A percentile compares a stretch with the other conserved stretches of the same genome.
Conservation (phyloP, 2,113 vertebrate genomes). For the Ptilonorhynchus violaceus region DNA sequence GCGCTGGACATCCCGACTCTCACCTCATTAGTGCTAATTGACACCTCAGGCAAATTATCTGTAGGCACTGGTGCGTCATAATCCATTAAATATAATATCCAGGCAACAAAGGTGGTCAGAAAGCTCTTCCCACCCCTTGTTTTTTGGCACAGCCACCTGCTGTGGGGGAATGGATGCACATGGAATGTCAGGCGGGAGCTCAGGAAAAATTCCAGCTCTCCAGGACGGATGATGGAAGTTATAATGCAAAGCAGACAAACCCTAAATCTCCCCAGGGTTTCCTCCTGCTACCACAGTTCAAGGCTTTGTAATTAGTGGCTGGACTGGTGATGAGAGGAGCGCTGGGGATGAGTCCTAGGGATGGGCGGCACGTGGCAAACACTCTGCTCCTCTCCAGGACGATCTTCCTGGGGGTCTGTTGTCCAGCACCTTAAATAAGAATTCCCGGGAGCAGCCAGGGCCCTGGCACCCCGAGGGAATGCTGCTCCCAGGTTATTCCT, state of each 20-base stretch:
- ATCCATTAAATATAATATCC: not conserved
- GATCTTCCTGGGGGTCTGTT: not conserved
- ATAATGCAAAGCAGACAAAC: not conserved
- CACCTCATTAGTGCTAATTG: not conserved
- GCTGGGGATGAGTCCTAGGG: not conserved
- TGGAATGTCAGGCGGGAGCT: not conserved
- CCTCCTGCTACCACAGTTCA: not conserved
- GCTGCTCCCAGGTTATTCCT: conserved; percentile 10
- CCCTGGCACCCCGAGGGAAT: not conserved
- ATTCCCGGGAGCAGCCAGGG: not conserved
- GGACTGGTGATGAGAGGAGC: not conserved
- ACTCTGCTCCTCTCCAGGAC: not conserved
- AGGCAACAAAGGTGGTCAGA: not conserved
- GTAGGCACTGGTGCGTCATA: not conserved
- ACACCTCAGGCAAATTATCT: not conserved
- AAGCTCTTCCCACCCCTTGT: not conserved
- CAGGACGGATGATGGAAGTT: rapidly evolving
- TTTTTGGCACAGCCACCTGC: not conserved
- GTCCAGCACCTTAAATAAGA: not conserved
- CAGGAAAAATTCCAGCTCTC: not conserved
- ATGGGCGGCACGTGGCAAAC: not conserved
- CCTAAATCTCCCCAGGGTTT: not conserved
- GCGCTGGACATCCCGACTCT: rapidly evolving
- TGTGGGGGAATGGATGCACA: rapidly evolving
- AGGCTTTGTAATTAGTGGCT: not conserved